Evolutionary conservation across 2,888 invertebrate species (phyloP).

Genomic region (Idaea dimidiata): DNA sequence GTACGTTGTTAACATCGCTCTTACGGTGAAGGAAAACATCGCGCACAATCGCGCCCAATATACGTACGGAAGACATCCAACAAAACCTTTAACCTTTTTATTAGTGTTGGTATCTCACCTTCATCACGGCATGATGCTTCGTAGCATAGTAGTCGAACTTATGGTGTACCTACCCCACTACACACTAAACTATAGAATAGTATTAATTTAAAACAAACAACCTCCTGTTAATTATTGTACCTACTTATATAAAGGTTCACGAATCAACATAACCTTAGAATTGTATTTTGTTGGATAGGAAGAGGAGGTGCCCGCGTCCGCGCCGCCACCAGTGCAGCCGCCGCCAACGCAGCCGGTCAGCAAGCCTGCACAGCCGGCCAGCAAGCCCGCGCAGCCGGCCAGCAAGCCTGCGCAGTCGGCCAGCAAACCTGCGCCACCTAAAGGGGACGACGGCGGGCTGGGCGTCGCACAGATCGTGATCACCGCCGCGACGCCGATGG

Average conservation of each 20-base stretch:
- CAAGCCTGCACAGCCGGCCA: too few species aligned
- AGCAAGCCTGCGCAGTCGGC: conserved; percentile 34
- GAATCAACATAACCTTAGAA: neutral
- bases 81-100: conserved; percentile 1
- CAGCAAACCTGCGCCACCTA: conserved; percentile 50
- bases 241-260: neutral
- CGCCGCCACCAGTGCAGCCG: conserved; percentile 10
- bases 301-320: conserved; percentile 29
- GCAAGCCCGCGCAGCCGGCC: conserved; percentile 30
- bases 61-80: too few species aligned
- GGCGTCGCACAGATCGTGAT: conserved; percentile 95
- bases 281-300: conserved; percentile 21
- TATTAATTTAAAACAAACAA: too few species aligned
- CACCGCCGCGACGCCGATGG: conserved; percentile 95
- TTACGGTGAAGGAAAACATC: too few species aligned
- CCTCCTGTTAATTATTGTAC: too few species aligned
- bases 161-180: neutral
- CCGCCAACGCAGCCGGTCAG: neutral
- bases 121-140: conserved; percentile 7
- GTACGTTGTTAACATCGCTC: too few species aligned
- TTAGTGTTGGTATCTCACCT: neutral
- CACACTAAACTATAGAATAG: conserved; percentile 18
- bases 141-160: neutral
- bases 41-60: too few species aligned
- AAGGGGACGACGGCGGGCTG: conserved; percentile 82